phyloP scores from a whole-genome alignment of 2,113 vertebrate genomes.

The Papio anubis region DNA sequence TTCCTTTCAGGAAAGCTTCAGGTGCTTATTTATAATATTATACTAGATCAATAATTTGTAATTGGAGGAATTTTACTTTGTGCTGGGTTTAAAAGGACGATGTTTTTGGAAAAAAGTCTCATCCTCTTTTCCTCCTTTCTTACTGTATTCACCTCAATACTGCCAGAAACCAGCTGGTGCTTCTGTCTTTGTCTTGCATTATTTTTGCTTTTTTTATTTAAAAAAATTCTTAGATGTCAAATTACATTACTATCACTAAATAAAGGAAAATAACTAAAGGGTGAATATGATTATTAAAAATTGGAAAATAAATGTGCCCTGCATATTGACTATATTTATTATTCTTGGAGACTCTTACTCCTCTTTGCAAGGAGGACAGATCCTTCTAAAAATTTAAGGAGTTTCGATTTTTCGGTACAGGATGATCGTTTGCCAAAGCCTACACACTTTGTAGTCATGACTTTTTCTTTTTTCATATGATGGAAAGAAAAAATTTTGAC shows the following conservation, averaged over 20 bases:
- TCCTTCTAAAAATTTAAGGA: conserved; percentile 8
- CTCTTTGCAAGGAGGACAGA: neutral
- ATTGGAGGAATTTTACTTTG: neutral
- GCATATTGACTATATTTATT: neutral
- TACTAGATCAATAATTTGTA: neutral
- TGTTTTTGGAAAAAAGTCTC: neutral
- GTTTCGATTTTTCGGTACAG: neutral
- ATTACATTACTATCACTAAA: neutral
- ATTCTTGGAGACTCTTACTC: neutral
- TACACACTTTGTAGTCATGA: neutral
- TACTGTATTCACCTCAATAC: neutral
- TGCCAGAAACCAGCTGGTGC: neutral
- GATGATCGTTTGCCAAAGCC: neutral
- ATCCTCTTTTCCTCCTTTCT: neutral
- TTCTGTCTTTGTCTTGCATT: neutral
- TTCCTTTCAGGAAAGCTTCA: neutral
- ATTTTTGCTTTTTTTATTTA: neutral
- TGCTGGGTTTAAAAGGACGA: neutral
- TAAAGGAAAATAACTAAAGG: neutral
- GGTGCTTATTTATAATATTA: neutral
- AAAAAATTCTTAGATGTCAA: neutral
- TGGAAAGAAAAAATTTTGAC: neutral
- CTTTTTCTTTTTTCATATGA: neutral
- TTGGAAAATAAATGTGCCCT: neutral
- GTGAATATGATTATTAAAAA: neutral